A percentile compares a stretch with the other conserved stretches of the same genome.
Conservation (phyloP, 92 coral and sea anemone genomes). For the Porites evermanni region DNA sequence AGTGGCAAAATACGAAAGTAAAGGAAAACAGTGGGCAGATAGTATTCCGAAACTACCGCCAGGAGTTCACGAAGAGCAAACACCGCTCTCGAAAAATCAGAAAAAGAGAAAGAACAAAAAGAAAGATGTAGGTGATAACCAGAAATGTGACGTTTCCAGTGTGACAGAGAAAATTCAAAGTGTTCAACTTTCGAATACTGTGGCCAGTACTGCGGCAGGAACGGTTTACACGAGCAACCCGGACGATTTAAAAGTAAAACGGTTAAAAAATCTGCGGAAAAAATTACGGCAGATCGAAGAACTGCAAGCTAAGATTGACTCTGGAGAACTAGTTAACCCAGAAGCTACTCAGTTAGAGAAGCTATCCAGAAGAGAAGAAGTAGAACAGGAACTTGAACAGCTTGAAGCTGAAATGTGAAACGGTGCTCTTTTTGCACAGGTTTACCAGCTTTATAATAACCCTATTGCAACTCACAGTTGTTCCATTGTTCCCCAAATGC, state of each 20-base stretch:
- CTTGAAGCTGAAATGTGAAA: conserved; percentile 57
- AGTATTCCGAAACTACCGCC: conserved; percentile 83
- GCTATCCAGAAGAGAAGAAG: conserved; percentile 71
- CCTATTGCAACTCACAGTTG: no score
- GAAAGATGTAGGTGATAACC: conserved; percentile 24
- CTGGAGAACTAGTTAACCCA: conserved; percentile 82
- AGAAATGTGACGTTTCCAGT: conserved; percentile 38
- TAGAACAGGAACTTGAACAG: conserved; percentile 80
- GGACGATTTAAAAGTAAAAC: conserved; percentile 79
- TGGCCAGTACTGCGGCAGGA: conserved; percentile 51
- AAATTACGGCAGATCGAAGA: conserved; percentile 96
- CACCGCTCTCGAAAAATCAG: conserved; percentile 78
- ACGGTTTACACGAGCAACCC: conserved; percentile 74
- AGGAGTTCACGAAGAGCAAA: conserved; percentile 74
- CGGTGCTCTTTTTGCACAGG: neutral
- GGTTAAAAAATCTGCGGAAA: conserved; percentile 87
- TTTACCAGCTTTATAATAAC: no score
- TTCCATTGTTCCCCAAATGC: no score
- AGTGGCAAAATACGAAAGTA: conserved; percentile 96
- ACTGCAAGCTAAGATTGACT: conserved; percentile 87
- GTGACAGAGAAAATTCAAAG: conserved; percentile 59
- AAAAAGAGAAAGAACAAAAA: conserved; percentile 77
- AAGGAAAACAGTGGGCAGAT: conserved; percentile 93
- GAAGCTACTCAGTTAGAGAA: conserved; percentile 89
- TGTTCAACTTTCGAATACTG: conserved; percentile 43